These are phyloP conservation scores for Eolophus roseicapilla DNA, from an alignment of 2,113 vertebrate genomes.

Conservation along the genomic window DNA sequence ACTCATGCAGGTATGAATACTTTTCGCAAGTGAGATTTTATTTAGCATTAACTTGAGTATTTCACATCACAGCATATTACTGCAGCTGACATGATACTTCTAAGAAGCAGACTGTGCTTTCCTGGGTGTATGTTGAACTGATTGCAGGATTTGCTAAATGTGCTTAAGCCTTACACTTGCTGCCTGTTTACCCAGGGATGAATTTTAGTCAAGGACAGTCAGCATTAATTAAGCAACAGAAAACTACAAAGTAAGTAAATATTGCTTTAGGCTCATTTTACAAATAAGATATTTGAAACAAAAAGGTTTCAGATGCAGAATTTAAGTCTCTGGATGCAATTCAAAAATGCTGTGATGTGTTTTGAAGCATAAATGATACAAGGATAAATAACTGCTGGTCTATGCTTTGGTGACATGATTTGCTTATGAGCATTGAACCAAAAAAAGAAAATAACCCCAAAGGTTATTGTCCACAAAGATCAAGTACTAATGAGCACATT, in stretches of 20 bases:
- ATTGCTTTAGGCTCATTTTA: not conserved
- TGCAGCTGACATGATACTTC: not conserved
- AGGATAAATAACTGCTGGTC: not conserved
- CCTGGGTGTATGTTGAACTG: not conserved
- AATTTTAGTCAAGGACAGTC: not conserved
- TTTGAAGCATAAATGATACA: not conserved
- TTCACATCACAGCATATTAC: not conserved
- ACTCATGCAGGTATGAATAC: not conserved
- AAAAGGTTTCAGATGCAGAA: not conserved
- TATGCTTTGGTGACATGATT: not conserved
- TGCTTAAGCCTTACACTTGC: not conserved
- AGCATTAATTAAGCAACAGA: not conserved
- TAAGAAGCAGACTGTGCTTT: not conserved
- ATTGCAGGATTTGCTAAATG: not conserved
- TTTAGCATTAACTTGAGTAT: not conserved
- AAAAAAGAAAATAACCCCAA: not conserved
- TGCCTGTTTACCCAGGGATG: not conserved
- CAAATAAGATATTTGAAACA: not conserved
- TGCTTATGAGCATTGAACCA: not conserved
- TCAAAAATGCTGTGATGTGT: not conserved
- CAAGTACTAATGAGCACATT: not conserved
- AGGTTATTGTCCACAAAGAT: not conserved
- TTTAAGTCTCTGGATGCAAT: not conserved
- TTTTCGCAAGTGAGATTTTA: not conserved
- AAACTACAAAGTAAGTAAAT: conserved; percentile 5